phyloP scores from a whole-genome alignment of 2,888 invertebrate species.

The Agonopterix subpropinquella region DNA sequence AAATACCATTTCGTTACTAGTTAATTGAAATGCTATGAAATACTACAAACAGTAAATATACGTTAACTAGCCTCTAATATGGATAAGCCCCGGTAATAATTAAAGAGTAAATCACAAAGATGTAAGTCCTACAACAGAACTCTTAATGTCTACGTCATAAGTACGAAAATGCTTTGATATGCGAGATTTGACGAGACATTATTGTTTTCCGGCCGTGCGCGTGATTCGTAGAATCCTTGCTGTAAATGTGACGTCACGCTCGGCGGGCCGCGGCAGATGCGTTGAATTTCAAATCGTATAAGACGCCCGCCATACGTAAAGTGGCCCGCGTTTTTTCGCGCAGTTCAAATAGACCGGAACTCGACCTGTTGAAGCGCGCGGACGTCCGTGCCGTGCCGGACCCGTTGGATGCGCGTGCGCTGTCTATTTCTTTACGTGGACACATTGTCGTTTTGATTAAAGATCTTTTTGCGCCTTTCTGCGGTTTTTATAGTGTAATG shows the following conservation, averaged over 20 bases:
- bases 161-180: too few species aligned
- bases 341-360: constrained; percentile 55
- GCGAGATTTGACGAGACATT: not conserved
- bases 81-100: constrained; percentile 2
- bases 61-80: constrained; percentile 16
- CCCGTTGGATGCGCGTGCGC: constrained; percentile 7
- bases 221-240: constrained; percentile 20
- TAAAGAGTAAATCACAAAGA: too few species aligned
- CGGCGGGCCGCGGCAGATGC: constrained; percentile 30
- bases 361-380: constrained; percentile 39
- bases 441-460: not conserved
- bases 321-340: constrained; percentile 39
- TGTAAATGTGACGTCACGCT: constrained; percentile 40
- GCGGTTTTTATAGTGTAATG: too few species aligned
- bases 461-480: too few species aligned
- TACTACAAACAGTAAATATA: constrained; percentile 12
- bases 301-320: constrained; percentile 12
- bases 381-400: constrained; percentile 35
- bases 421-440: not conserved
- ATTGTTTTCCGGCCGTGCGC: constrained; percentile 11
- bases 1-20: constrained; percentile 19
- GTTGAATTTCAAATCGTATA: constrained; percentile 43
- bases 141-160: too few species aligned
- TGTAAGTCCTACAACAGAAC: too few species aligned
- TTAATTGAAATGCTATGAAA: constrained; percentile 24